Evolutionary conservation across 2,888 invertebrate species (phyloP), one percentile per base, ranked within the genome.

Genomic region (Rhogogaster chlorosoma): DNA sequence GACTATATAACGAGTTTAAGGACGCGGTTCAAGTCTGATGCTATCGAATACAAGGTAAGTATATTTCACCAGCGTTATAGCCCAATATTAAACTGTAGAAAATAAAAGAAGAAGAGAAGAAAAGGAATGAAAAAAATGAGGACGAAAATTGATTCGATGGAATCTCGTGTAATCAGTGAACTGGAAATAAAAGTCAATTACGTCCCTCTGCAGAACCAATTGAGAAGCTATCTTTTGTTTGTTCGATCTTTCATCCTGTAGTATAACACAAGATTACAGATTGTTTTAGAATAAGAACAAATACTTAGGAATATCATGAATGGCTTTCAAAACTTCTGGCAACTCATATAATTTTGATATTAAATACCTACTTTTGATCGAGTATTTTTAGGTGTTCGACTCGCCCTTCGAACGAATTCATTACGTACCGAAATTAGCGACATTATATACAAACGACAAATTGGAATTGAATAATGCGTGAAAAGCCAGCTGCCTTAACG

Each of bases 111-210:
- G 2, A 18, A 12, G 15, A 32, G 18, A 18, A 67, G 12, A 5
- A 32, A 32, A 67, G 6, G 26, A 32, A 67, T 5, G 26, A 29
- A 32, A 32, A 15, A 61, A 61, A 61, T 26, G 18, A 29, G 67
- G 18, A 67, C 15, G 32, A 67, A 67, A 32, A 67, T 32, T 32
- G 67, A 67, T 67, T 67, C 32, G 67, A 67, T 32, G 18, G 18
- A 67, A 67, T 67, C 67, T 29, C 67, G 67, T 67, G 29, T 26
- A 32, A 67, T 73, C 71, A 73, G n/a, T 38, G 71, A 73, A 73
- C 71, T 73, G 42, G 42, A 73, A 73, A 73, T 73, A 73, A 67
- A 67, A 67, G 67, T 67, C 67, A 32, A 32, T 67, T 67, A 67
- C 67, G 32, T 32, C 18, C 67, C 32, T 67, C 18, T 32, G 38